Evolutionary conservation across 2,113 vertebrate species (phyloP).

Genomic region (Sialia sialis): DNA sequence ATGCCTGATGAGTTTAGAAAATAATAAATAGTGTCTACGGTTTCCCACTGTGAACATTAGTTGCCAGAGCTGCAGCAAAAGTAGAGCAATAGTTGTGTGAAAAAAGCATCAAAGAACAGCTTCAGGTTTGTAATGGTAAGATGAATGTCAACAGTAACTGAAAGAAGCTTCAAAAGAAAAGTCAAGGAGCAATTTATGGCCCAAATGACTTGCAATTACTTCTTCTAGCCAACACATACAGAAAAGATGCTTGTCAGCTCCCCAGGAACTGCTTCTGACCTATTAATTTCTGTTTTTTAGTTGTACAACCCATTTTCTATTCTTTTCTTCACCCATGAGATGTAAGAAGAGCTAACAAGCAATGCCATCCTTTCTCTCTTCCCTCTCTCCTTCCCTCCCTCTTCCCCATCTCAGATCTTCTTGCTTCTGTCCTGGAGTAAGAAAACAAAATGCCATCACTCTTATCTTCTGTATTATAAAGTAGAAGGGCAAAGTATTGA

Average conservation of each 20-base stretch:
- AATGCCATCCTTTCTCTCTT: neutral
- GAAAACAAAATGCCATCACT: neutral
- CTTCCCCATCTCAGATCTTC: neutral
- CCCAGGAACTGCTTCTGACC: neutral
- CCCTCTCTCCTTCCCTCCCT: fast-evolving
- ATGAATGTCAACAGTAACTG: constrained; percentile 7
- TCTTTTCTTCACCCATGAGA: neutral
- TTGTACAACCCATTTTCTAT: neutral
- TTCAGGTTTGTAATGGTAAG: neutral
- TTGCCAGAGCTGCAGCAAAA: neutral
- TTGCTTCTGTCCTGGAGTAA: neutral
- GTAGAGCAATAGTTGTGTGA: neutral
- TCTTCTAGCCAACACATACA: neutral
- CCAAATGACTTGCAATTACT: neutral
- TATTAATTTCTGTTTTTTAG: neutral
- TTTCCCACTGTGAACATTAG: neutral
- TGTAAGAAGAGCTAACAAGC: neutral
- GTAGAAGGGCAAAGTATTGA: neutral
- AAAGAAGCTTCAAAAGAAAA: constrained; percentile 10
- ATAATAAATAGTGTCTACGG: neutral
- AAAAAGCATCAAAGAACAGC: neutral
- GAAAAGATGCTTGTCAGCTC: neutral
- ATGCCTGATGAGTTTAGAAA: neutral
- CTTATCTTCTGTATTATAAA: neutral
- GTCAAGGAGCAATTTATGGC: constrained; percentile 5